Evolutionary conservation across 2,797 vertebrate species (phyloP), one percentile per base, ranked within the genome.

Genomic region (Cirrhinus mrigala): DNA sequence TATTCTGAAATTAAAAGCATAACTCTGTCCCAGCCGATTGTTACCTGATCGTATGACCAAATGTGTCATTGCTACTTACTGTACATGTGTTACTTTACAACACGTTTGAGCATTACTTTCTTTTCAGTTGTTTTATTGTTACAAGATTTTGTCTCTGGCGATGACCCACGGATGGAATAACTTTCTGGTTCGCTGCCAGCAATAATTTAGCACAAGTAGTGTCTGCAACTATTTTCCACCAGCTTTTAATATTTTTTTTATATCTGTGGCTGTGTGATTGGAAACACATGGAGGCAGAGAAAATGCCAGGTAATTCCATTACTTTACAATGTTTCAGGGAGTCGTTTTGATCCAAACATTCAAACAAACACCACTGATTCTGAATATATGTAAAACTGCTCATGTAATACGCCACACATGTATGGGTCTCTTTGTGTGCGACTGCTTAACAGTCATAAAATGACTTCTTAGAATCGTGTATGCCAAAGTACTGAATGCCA

Each of bases 181-280:
- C 87, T 84, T 83, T 79, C 85, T 91, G 86, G 91, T 88, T 79
- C 24, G 48, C 88, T 81, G 90, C 91, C 87, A 90, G 79, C 82
- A 81, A 79, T 87, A 92, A 90, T 93, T 91, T 89, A 87, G 84
- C 54, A 69, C 87, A 89, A 90, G 92, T 85, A 79, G 78, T 85
- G 91, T 92, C 89, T 92, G 90, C 90, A 93, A 77, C 90, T 87
- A 79, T 89, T 91, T 91, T 91, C 89, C 88, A 90, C 81, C 75
- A 81, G 83, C 70, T 86, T 88, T 90, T 85, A 88, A 89, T 89
- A 88, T 87, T 79, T 82, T 82, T 88, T 77, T 56, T 77, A 77
- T 79, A 91, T 89, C 91, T 88, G 84, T 80, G 88, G 77, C 85
- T 88, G 89, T 91, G 90, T 94, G 94, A 94, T 93, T 93, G 90